These are phyloP conservation scores for Heliconius eleuchia DNA, from an alignment of 1,140 invertebrate genomes.

Conservation along the genomic window DNA sequence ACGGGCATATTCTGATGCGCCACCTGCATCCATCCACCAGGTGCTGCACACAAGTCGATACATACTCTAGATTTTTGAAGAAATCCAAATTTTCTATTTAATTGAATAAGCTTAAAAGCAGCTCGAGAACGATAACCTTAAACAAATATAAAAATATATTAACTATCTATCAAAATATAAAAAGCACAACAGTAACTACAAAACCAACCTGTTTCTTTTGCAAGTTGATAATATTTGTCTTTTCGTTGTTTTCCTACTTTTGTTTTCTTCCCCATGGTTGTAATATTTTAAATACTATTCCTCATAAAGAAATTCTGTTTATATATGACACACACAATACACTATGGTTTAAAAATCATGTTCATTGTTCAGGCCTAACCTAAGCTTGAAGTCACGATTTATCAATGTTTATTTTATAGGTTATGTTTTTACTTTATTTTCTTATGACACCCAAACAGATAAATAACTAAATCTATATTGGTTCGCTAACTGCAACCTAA, in stretches of 20 bases:
- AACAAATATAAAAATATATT: conserved; percentile 48
- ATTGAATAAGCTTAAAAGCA: conserved; percentile 98
- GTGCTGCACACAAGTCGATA: conserved; percentile 99
- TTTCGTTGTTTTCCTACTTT: conserved; percentile 99
- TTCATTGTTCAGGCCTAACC: neutral
- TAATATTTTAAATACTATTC: neutral
- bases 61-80: conserved; percentile 97
- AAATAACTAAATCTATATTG: neutral
- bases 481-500: neutral
- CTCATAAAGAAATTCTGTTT: neutral
- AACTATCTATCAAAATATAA: conserved; percentile 1
- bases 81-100: conserved; percentile 99
- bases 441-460: neutral
- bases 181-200: conserved; percentile 6
- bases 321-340: neutral
- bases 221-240: conserved; percentile 99
- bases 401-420: conserved; percentile 12
- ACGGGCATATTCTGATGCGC: conserved; percentile 98
- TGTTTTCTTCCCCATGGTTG: conserved; percentile 96
- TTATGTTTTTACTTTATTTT: conserved; percentile 3
- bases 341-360: neutral
- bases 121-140: conserved; percentile 97
- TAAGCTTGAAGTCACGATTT: neutral
- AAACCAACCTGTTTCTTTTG: conserved; percentile 96
- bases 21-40: conserved; percentile 99